These are phyloP conservation scores for Oncorhynchus nerka DNA, from an alignment of 2,113 vertebrate genomes.

Conservation along the genomic window DNA sequence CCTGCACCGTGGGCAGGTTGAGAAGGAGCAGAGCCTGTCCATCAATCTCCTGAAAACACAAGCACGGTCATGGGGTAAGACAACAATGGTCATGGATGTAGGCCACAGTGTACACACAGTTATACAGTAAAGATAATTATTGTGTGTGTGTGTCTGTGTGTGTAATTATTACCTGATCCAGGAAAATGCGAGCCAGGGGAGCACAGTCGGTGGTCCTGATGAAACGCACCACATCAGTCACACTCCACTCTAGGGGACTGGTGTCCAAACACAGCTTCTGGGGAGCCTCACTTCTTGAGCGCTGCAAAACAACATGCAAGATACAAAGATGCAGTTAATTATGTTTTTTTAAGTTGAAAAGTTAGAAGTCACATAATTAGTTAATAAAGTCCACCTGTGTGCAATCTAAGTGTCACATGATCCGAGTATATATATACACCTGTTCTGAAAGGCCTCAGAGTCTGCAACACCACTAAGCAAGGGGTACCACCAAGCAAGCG, in stretches of 20 bases:
- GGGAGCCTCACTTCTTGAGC: slow-evolving; percentile 79
- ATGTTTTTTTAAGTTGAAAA: too few species aligned
- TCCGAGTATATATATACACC: too few species aligned
- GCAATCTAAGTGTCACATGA: too few species aligned
- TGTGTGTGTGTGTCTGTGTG: neutral
- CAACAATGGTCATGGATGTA: neutral
- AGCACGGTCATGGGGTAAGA: neutral
- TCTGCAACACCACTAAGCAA: too few species aligned
- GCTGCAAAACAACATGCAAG: slow-evolving; percentile 42
- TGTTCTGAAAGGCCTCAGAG: too few species aligned
- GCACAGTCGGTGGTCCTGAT: slow-evolving; percentile 96
- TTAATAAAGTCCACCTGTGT: too few species aligned
- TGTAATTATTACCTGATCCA: slow-evolving; percentile 86
- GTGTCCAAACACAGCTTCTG: slow-evolving; percentile 92
- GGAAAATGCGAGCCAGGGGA: slow-evolving; percentile 90
- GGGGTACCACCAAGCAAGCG: too few species aligned
- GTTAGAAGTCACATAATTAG: too few species aligned
- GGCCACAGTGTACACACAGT: too few species aligned
- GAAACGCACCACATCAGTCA: slow-evolving; percentile 92
- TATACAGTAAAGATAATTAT: neutral
- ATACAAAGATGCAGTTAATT: neutral
- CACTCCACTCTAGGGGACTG: slow-evolving; percentile 94
- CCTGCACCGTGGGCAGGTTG: slow-evolving; percentile 95
- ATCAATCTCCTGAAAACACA: slow-evolving; percentile 89
- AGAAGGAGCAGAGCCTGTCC: slow-evolving; percentile 94